Conservation (phyloP, 1,140 invertebrate genomes). For the Bombus pyrosoma region DNA sequence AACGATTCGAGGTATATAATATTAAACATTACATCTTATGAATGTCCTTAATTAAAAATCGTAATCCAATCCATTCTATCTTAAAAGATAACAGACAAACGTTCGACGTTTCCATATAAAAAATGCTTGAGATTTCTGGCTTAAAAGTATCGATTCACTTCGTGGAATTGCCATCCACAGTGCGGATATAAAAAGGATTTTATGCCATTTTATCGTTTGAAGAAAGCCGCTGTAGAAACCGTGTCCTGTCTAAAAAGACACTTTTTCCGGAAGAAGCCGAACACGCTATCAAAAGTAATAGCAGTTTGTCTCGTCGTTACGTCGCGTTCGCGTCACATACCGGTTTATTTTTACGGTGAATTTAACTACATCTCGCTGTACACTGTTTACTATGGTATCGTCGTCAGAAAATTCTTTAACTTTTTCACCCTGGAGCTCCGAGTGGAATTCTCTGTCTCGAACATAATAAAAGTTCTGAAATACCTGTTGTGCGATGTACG, state of each 20-base stretch:
- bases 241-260: not conserved
- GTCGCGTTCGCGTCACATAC: not conserved
- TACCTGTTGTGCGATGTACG: no score
- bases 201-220: not conserved
- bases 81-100: no score
- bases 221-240: not conserved
- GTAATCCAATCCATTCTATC: no score
- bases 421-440: not conserved
- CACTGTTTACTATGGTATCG: not conserved
- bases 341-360: not conserved
- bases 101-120: not conserved
- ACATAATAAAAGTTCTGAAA: no score
- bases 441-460: no score
- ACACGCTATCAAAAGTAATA: conserved; percentile 11
- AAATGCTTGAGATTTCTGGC: not conserved
- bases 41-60: no score
- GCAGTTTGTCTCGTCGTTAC: not conserved
- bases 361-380: conserved; percentile 9
- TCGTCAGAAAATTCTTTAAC: not conserved
- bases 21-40: no score
- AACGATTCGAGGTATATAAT: no score
- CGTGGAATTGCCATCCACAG: not conserved
- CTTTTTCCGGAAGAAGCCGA: not conserved
- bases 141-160: not conserved
- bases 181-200: not conserved